Percentiles rank a stretch among this genome's conserved stretches.
Conservation (phyloP, 1,140 invertebrate species). For the Cherax destructor region DNA sequence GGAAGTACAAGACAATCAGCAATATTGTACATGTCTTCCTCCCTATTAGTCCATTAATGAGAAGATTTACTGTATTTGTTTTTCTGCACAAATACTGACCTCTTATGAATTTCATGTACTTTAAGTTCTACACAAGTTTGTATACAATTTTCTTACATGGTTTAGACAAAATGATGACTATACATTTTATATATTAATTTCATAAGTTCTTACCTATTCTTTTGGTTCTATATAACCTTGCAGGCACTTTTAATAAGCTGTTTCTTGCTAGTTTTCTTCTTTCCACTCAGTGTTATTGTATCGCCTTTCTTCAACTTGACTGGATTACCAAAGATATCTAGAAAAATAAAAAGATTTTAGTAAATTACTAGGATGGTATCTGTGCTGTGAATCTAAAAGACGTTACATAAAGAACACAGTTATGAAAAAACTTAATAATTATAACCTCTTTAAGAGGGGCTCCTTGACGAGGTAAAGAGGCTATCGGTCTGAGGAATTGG, state of each 20-base stretch:
- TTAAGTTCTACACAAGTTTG: neutral
- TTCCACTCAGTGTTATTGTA: conserved; percentile 63
- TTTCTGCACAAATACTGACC: neutral
- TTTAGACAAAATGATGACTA: neutral
- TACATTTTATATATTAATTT: neutral
- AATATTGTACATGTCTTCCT: too few species aligned
- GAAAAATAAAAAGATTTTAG: neutral
- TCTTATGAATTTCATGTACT: neutral
- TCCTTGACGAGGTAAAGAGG: too few species aligned
- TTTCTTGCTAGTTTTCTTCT: conserved; percentile 67
- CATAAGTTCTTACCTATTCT: neutral
- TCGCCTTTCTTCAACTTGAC: conserved; percentile 67
- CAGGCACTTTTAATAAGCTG: conserved; percentile 65
- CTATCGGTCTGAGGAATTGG: too few species aligned
- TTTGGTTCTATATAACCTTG: conserved; percentile 53
- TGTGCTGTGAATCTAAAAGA: too few species aligned
- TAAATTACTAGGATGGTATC: too few species aligned
- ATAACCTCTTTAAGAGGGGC: too few species aligned
- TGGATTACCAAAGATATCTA: conserved; percentile 67
- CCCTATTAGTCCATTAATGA: too few species aligned
- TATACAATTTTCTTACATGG: neutral
- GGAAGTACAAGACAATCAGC: too few species aligned
- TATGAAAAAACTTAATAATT: too few species aligned
- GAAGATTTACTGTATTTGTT: too few species aligned
- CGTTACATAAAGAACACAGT: too few species aligned